Base-by-base conservation (phyloP, 2,888 invertebrate species). In the Metopia argyrocephala region DNA sequence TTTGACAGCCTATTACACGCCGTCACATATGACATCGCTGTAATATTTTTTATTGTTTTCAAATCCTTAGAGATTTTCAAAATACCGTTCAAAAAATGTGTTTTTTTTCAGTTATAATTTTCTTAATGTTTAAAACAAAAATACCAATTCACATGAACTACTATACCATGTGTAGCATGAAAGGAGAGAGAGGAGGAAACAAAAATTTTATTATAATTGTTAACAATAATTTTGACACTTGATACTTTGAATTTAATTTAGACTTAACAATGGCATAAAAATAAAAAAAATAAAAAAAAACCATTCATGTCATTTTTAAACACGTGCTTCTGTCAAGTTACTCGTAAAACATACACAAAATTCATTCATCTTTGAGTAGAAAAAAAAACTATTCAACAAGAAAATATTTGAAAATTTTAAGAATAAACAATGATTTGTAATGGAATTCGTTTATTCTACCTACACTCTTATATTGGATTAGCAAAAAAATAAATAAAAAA, bases 241-340 rank as follows among this genome's bases (percentile, higher is more conserved):
- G 89, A 89, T 89, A 89, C 86, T 86, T 86, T 85, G 86, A 88
- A 88, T 87, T 87, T 78, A 86, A 87, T 88, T 87, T 87, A 45
- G 78, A 78, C 70, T 84, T 38, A 73, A 65, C 75, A 81, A 76
- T 9, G 2, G 12, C 4, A 12, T 12, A 31, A 3, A 9, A 12
- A 0, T 12, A 9, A 12, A 38, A 38, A 38, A 38, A 0, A 38
- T 3, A 5, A 2, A 31, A 1, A 12, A 31, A 38, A 38, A 15
- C 9, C 38, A 68, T 79, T 76, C 79, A 79, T 83, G 83, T 83
- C 79, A 82, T 82, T 87, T 85, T 84, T 85, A 83, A 85, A 86
- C 88, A 88, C 88, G 88, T 88, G 88, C 84, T 81, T 85, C 85
- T 89, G 89, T 88, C 88, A 88, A 76, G 85, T 83, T n/a, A n/a